These are phyloP conservation scores for Electrona antarctica DNA, from an alignment of 2,113 vertebrate genomes.

Conservation along the genomic window DNA sequence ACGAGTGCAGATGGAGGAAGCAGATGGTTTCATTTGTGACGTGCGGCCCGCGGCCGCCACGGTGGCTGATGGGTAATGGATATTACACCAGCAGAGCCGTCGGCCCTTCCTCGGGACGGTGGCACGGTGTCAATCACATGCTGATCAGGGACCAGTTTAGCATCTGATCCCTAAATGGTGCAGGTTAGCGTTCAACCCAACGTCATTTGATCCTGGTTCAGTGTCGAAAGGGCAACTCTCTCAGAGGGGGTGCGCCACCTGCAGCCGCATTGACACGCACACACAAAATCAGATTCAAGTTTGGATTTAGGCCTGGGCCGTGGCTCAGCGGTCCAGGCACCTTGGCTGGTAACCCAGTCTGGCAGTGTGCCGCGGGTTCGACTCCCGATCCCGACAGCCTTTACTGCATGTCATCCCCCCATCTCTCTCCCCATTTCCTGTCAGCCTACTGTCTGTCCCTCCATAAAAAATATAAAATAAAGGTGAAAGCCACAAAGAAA, in stretches of 20 bases:
- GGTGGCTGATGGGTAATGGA: constrained; percentile 76
- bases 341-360: too few species aligned
- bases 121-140: constrained; percentile 64
- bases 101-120: constrained; percentile 60
- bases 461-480: too few species aligned
- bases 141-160: constrained; percentile 54
- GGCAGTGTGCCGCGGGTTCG: too few species aligned
- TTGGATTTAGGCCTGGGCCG: too few species aligned
- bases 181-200: constrained; percentile 43
- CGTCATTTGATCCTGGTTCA: constrained; percentile 45
- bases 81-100: constrained; percentile 60
- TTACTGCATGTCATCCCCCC: too few species aligned
- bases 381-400: too few species aligned
- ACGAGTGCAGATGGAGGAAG: constrained; percentile 79
- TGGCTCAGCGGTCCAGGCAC: too few species aligned
- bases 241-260: constrained; percentile 24
- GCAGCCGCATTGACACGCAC: constrained; percentile 10
- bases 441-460: too few species aligned
- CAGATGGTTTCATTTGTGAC: constrained; percentile 84
- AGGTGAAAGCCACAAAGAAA: too few species aligned
- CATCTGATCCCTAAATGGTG: constrained; percentile 64
- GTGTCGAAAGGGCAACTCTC: constrained; percentile 9
- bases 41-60: constrained; percentile 69
- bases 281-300: too few species aligned
- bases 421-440: too few species aligned